Evolutionary conservation across 2,113 vertebrate genomes (phyloP), one percentile per base, ranked within the genome.

Genomic region (Neolamprologus toae): DNA sequence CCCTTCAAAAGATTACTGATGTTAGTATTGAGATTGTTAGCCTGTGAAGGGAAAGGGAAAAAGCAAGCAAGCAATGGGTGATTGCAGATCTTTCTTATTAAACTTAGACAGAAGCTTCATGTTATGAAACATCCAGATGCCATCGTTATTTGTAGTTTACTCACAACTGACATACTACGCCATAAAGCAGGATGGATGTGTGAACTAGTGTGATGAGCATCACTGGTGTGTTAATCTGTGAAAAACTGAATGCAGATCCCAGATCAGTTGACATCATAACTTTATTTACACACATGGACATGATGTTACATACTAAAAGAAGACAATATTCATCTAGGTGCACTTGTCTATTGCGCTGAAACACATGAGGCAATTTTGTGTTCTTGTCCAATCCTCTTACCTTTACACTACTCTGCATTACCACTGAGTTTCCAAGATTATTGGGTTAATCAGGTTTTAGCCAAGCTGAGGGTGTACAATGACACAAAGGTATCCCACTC

Each of bases 151-250:
- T 19, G 14, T 33, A 61, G 59, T 61, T 33, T 19, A 61, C 59
- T 61, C 28, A 61, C 28, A 33, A 61, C 16, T 61, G 28, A 61
- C 16, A 61, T 61, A 33, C 28, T 10, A 31, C 2, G 28, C 57
- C 1, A 61, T 33, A 17, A 61, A 61, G 57, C 57, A 61, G 57
- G 57, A 61, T 19, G 28, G 28, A 0, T 33, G 28, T 61, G 14
- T 61, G 57, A 33, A 61, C 57, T 61, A 31, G 57, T 33, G 16
- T 61, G 57, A 10, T 61, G 57, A 61, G 57, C 14, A 33, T 61
- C 57, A 61, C 5, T 61, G 57, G 57, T 33, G 8, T 31, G 57
- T 10, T 61, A 61, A 61, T 19, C 26, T 61, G 13, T 33, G 28
- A 33, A 61, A 61, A 61, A 19, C 28, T 19, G 57, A 61, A 33